Evolutionary conservation across 2,888 invertebrate species (phyloP), one percentile per base, ranked within the genome.

Genomic region (Brassicogethes aeneus): DNA sequence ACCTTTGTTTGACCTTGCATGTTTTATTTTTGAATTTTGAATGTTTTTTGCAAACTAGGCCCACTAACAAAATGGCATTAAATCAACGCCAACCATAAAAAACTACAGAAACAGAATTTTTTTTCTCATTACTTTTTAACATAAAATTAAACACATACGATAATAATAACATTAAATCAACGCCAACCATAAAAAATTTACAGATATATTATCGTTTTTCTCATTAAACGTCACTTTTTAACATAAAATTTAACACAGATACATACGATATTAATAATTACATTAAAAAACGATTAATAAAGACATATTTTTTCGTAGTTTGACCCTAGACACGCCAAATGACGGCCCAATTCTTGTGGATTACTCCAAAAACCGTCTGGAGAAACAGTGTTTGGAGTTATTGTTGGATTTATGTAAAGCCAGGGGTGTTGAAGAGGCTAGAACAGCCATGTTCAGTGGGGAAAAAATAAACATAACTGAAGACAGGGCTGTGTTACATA

Each of bases 391-490:
- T 3, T 73, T 93, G 63, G 64, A 74, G 7, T 66, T 87, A 13
- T 77, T 99, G 1, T 68, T 96, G 48, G 76, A 87, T 47, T 69
- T 99, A 72, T 94, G 93, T 41, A 76, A 75, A 56, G 80, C 80
- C 33, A 76, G 96, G 10, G 81, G 86, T 54, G 82, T 99, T 17
- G 87, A 86, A 60, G 75, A 81, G 54, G 87, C 90, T 16, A 77
- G 96, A 48, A 81, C 89, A 69, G 87, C 86, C 16, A 95, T 99
- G 96, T 97, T 83, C 59, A 56, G 58, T 36, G 99, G 96, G n/a
- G 77, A 88, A 58, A 91, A 89, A 66, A 97, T 99, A 50, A 99
- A 99, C 72, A 91, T 94, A 62, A 99, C 99, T 0, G 99, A 99
- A 69, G 80, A 89, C 62, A 79, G 99, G 40, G 89, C 97, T 12